phyloP scores from a whole-genome alignment of 1,140 invertebrate genomes.

The Camponotus pennsylvanicus region DNA sequence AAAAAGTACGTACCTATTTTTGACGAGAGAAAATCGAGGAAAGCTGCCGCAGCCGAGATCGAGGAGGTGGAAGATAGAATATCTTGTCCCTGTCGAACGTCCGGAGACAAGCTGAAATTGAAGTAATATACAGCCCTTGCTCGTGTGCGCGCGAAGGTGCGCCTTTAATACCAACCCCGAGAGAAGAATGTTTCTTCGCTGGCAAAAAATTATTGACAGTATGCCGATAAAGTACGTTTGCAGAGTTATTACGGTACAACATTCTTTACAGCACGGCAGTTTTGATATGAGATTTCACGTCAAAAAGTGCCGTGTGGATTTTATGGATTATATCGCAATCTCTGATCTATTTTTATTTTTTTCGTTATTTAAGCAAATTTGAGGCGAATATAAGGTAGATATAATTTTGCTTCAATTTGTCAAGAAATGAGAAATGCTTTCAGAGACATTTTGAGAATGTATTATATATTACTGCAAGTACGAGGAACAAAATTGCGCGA shows the following conservation, averaged over 20 bases:
- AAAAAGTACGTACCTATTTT: conserved; percentile 33
- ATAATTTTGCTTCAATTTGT: neutral
- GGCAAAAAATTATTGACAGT: conserved; percentile 68
- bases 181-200: conserved; percentile 40
- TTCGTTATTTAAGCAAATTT: neutral
- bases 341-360: conserved; percentile 26
- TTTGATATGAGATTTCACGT: conserved; percentile 38
- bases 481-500: neutral
- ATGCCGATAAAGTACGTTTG: conserved; percentile 71
- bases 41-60: conserved; percentile 28
- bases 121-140: conserved; percentile 54
- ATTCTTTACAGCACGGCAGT: conserved; percentile 11
- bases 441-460: neutral
- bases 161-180: conserved; percentile 43
- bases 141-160: conserved; percentile 30
- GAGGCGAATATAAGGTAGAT: neutral
- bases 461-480: too few species aligned
- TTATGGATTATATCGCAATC: neutral
- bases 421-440: neutral
- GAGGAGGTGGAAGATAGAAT: conserved; percentile 29
- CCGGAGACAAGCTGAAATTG: conserved; percentile 66
- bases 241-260: conserved; percentile 50
- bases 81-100: conserved; percentile 57
- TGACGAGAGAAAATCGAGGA: conserved; percentile 54
- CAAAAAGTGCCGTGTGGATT: neutral